A percentile compares a stretch with the other conserved stretches of the same genome.
Evolutionary conservation across 2,797 vertebrate genomes (phyloP).

Genomic region (Sternotherus odoratus): DNA sequence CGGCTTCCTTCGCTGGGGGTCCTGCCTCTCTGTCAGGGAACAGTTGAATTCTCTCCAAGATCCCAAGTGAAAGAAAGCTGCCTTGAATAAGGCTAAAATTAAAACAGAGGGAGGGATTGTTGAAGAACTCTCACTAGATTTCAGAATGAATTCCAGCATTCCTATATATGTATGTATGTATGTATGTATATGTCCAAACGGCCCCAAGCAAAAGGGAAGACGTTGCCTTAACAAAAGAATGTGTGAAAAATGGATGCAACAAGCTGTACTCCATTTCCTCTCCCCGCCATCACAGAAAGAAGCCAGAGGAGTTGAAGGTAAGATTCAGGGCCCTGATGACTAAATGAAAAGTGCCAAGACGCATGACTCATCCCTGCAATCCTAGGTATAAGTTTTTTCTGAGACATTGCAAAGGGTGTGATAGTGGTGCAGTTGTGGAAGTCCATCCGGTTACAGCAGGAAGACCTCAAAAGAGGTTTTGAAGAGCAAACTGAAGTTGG

Average conservation of each 20-base stretch:
- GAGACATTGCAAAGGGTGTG: neutral
- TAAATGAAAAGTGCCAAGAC: neutral
- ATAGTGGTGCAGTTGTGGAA: neutral
- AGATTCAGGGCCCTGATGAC: neutral
- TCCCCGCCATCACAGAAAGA: neutral
- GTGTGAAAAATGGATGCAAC: neutral
- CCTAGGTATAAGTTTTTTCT: neutral
- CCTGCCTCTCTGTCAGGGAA: neutral
- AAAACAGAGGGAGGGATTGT: neutral
- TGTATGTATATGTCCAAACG: neutral
- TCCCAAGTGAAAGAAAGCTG: neutral
- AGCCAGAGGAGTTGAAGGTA: neutral
- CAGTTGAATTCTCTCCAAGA: neutral
- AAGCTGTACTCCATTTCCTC: neutral
- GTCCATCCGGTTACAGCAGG: neutral
- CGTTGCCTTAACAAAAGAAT: neutral
- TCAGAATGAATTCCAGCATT: neutral
- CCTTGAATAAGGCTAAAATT: slow-evolving; percentile 25
- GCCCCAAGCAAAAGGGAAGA: neutral
- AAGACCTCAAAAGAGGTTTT: too few species aligned
- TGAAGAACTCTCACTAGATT: neutral
- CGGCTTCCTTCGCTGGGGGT: neutral
- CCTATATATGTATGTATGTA: neutral
- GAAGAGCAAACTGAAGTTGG: too few species aligned
- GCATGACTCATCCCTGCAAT: neutral